These are phyloP conservation scores for Hyperopisus bebe DNA, from an alignment of 2,113 vertebrate genomes.

Conservation along the genomic window DNA sequence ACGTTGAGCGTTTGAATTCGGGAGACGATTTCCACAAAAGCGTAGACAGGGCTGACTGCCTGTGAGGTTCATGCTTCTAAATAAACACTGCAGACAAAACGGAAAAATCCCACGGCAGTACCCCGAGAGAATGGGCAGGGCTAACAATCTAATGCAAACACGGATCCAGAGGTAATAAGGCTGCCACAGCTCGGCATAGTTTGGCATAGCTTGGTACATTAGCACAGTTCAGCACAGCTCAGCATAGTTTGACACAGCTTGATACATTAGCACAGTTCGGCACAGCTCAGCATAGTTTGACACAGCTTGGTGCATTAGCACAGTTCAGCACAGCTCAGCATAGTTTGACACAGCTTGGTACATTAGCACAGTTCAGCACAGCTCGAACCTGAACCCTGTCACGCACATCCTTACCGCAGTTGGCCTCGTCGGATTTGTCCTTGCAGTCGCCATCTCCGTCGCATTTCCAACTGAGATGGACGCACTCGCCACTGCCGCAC, in stretches of 20 bases:
- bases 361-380: not conserved
- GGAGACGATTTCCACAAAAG: not conserved
- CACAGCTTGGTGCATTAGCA: not conserved
- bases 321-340: not conserved
- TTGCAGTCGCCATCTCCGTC: constrained; percentile 94
- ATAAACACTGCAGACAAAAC: not conserved
- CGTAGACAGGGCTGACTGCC: not conserved
- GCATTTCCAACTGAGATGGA: constrained; percentile 92
- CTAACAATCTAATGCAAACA: not conserved
- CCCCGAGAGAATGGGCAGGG: not conserved
- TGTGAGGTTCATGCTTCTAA: not conserved
- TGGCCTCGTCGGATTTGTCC: constrained; percentile 89
- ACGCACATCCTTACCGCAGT: constrained; percentile 76
- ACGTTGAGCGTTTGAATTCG: not conserved
- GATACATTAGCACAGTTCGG: not conserved
- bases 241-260: not conserved
- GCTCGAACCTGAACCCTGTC: not conserved
- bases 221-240: no score
- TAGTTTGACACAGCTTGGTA: no score
- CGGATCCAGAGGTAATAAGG: not conserved
- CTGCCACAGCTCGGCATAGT: not conserved
- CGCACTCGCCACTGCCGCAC: constrained; percentile 83
- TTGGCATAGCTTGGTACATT: not conserved
- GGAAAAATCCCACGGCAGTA: not conserved
- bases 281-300: not conserved